Base-by-base conservation (phyloP, 2,888 invertebrate genomes). In the Geotrupes spiniger region DNA sequence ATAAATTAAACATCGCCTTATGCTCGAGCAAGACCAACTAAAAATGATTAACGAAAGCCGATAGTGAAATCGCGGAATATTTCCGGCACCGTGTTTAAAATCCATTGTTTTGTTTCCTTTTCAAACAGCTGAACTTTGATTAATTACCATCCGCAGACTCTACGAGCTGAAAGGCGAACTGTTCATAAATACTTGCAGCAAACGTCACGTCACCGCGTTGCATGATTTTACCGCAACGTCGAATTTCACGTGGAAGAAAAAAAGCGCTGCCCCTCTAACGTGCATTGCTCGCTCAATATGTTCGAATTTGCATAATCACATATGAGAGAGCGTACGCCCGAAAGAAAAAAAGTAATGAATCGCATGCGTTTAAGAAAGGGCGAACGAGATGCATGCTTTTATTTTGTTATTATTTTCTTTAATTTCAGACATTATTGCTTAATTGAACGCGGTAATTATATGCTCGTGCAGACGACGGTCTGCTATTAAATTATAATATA, bases 41-140 rank as follows among this genome's bases (percentile, higher is more conserved):
- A 46, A 51, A 53, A 54, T 50, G 52, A 56, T 50, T 50, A 49
- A 52, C 50, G 52, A 53, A 56, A 52, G 45, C 37, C 50, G 54
- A 54, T 56, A 52, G 56, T 38, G 49, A 57, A 57, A 54, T 54
- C 51, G 46, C 49, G 46, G 49, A 52, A 51, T 53, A 51, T 57
- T 54, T 54, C 54, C 57, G 52, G 51, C 53, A 53, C 44, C 47
- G 44, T 52, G 54, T 49, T 49, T 52, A 49, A 49, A 52, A 53
- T 45, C 52, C 52, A 44, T 54, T 53, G 52, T 54, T 50, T 50
- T 46, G 46, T 53, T 51, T 54, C 54, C 54, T 57, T 54, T 53
- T 46, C 51, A 44, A 51, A 49, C 53, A 49, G 46, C 54, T 57
- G 53, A 54, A 57, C 54, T 53, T 52, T 57, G 57, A 57, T 57